Base-by-base conservation (phyloP, 2,113 vertebrate genomes). In the Embiotoca jacksoni region DNA sequence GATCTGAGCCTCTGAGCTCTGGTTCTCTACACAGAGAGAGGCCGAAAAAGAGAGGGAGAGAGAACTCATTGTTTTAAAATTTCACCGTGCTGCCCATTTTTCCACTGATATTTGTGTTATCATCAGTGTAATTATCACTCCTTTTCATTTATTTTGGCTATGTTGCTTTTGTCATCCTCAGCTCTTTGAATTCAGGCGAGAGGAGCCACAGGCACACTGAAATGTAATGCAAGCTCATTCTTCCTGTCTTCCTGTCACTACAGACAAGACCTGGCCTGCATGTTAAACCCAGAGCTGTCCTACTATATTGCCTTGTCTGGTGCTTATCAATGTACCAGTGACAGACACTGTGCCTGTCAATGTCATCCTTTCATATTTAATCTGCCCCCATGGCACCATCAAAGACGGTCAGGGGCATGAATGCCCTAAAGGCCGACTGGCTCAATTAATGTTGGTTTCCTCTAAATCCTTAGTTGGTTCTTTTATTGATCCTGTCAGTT, bases 1-100 rank as follows among this genome's bases (percentile, higher is more conserved):
- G 90, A 91, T 91, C 76, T 78, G 80, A 61, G 53, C 55, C 46
- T 64, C 72, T 36, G 55, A 83, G 87, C 71, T 80, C 76, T 81
- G 72, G 60, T 85, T 80, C 75, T 73, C 57, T 13, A 71, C 58
- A 63, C 70, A 61, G 44, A 72, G 30, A 68, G 30, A 57, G 11
- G 23, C 61, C 16, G 61, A 46, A 39, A 55, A 39, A 63, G 30
- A 36, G 16, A 37, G 23, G 41, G 16, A 59, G 63, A 56, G 46
- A 72, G 50, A 47, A 68, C 7, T 54, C 50, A 59, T 76, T 84
- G 70, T 88, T 72, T 69, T 41, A 35, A 9, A 58, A 59, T 71
- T 56, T 52, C 49, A 69, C 46, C 61, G 49, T 55, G 16, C 30
- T 61, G n/a, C 35, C 57, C 53, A 31, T 75, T 47, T 63, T 59